Conservation (phyloP, 53 echinoderm and acorn worm genomes). For the Astropecten irregularis region DNA sequence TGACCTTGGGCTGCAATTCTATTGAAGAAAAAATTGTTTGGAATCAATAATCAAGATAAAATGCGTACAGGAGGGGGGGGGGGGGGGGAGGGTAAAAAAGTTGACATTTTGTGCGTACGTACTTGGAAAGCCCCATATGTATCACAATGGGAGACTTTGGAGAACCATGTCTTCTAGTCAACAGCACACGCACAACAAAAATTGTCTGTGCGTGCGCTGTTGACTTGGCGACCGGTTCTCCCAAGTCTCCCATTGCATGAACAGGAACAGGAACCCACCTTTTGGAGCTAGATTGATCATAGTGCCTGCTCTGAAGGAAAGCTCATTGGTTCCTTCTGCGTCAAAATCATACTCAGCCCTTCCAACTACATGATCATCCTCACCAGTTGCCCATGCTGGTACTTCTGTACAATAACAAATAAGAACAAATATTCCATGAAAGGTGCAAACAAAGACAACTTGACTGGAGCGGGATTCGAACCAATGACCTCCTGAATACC, state of each 20-base stretch:
- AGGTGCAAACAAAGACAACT: neutral
- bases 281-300: conserved; percentile 90
- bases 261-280: too few relatives aligned
- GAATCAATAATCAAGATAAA: neutral
- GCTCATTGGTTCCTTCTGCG: conserved; percentile 69
- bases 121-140: too few relatives aligned
- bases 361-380: conserved; percentile 94
- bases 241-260: too few relatives aligned
- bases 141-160: too few relatives aligned
- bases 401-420: conserved; percentile 23
- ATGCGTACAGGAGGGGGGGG: neutral
- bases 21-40: neutral
- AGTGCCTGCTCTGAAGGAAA: conserved; percentile 79
- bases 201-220: too few relatives aligned
- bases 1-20: conserved; percentile 90
- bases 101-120: neutral
- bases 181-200: too few relatives aligned
- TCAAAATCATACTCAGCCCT: conserved; percentile 96
- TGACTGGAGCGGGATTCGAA: too few relatives aligned
- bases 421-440: neutral
- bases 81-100: neutral
- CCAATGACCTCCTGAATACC: too few relatives aligned
- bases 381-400: conserved; percentile 88
- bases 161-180: too few relatives aligned
- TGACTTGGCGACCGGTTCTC: too few relatives aligned